Conservation (phyloP, 1,140 invertebrate species). For the Euwallacea similis region DNA sequence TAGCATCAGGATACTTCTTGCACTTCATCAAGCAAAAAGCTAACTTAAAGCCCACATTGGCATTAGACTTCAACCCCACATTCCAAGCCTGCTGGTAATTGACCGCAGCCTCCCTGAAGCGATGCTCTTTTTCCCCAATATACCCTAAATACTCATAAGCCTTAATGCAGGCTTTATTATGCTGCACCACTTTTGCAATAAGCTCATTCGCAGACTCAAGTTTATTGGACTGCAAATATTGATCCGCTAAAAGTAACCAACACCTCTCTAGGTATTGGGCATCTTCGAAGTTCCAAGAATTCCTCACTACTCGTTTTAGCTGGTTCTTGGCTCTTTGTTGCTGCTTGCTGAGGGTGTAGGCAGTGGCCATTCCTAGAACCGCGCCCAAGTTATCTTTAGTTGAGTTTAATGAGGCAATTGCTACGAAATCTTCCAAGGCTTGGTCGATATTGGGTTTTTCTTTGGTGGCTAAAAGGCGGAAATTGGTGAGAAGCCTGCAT, state of each 20-base stretch:
- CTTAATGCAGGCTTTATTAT: conserved; percentile 88
- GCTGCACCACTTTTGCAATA: conserved; percentile 76
- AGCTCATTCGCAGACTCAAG: conserved; percentile 84
- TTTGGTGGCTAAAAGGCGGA: conserved; percentile 80
- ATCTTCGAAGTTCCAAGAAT: conserved; percentile 90
- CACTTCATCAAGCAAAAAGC: conserved; percentile 91
- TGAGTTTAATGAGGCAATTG: conserved; percentile 70
- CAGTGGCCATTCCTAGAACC: conserved; percentile 85
- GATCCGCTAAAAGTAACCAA: conserved; percentile 91
- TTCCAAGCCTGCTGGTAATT: conserved; percentile 88
- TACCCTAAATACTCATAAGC: conserved; percentile 88
- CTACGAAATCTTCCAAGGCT: conserved; percentile 80
- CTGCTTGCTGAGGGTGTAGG: conserved; percentile 86
- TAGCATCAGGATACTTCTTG: conserved; percentile 83
- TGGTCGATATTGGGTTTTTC: conserved; percentile 84
- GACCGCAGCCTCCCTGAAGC: conserved; percentile 81
- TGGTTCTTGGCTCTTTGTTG: conserved; percentile 88
- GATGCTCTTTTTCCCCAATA: conserved; percentile 90
- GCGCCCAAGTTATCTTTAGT: conserved; percentile 81
- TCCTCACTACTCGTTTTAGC: conserved; percentile 85
- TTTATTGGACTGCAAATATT: conserved; percentile 87
- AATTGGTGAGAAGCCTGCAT: conserved; percentile 76
- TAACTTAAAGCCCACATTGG: conserved; percentile 87
- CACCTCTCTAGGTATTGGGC: conserved; percentile 94
- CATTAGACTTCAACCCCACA: conserved; percentile 76